Conservation (phyloP, 92 coral and sea anemone genomes). For the Epizoanthus fatuus region DNA sequence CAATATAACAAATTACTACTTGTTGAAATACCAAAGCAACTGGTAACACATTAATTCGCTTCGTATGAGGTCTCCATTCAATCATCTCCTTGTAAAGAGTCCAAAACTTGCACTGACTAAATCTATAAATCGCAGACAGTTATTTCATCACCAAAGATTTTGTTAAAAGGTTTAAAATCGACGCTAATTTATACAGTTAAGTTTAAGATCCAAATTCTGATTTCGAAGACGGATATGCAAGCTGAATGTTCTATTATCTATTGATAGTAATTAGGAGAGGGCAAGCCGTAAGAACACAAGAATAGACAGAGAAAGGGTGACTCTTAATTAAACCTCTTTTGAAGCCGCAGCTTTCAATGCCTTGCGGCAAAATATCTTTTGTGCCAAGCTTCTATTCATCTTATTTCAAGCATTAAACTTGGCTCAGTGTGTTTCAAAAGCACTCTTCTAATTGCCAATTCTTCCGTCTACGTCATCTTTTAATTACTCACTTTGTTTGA, state of each 20-base stretch:
- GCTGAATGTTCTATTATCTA: slow-evolving; percentile 23
- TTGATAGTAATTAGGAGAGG: slow-evolving; percentile 36
- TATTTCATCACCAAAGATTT: no score
- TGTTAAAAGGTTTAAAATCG: no score
- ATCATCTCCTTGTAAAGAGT: no score
- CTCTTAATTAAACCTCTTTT: slow-evolving; percentile 67
- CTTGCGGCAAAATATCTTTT: slow-evolving; percentile 64
- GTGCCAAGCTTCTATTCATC: slow-evolving; percentile 44
- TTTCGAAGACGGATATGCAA: background rate
- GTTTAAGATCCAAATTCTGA: background rate
- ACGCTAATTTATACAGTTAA: background rate
- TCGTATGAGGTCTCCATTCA: no score
- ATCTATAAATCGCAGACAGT: no score
- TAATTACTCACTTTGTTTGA: slow-evolving; percentile 75
- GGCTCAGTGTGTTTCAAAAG: slow-evolving; percentile 46
- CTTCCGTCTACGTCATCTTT: slow-evolving; percentile 73
- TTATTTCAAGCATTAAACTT: slow-evolving; percentile 17
- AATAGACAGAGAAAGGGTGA: slow-evolving; percentile 57
- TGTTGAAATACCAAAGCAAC: background rate
- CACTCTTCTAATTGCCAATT: slow-evolving; percentile 65
- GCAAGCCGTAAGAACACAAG: slow-evolving; percentile 35
- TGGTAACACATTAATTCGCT: no score
- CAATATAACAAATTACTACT: background rate
- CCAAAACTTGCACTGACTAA: no score
- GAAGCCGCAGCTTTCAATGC: slow-evolving; percentile 50